Evolutionary conservation across 2,888 invertebrate genomes (phyloP), one percentile per base, ranked within the genome.

Genomic region (Xestia c-nigrum): DNA sequence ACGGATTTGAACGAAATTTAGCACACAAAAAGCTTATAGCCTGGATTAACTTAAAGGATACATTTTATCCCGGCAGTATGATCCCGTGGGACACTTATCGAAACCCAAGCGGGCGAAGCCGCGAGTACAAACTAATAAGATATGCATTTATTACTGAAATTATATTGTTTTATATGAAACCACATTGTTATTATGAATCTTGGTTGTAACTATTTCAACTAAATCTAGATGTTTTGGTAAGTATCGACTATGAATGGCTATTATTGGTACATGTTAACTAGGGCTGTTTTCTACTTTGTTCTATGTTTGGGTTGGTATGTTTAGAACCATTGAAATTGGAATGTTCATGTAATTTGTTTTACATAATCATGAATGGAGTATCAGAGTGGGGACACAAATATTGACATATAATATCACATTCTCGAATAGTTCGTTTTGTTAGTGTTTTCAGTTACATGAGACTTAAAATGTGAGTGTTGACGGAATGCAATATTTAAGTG

Each of bases 401-500:
- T 81, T 75, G 68, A 84, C 74, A 79, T 57, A 76, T 85, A 84
- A 87, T 89, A 88, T 88, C 89, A 89, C 89, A 91, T 89, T 88
- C 78, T 87, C 43, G 57, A 89, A 90, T 91, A 89, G 90, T 91
- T 90, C 84, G 78, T 86, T 93, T 93, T 94, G 94, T 94, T 93
- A 92, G 94, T 95, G 91, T 93, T 89, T 83, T 87, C 80, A 88
- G 89, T 88, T 81, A 87, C 64, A 76, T 75, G 76, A 82, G 85
- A 78, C 80, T 86, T 88, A 84, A 90, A 84, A 90, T 92, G 94
- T 95, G 93, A 94, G 94, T 94, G 91, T 95, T 95, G 96, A 96
- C 96, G 91, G 96, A 93, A 96, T 96, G 96, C 96, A 96, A 96
- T 96, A 96, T 96, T 96, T 95, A 96, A 94, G 94, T 95, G 95